phyloP scores from a whole-genome alignment of 2,113 vertebrate genomes.

The Apteryx mantelli region DNA sequence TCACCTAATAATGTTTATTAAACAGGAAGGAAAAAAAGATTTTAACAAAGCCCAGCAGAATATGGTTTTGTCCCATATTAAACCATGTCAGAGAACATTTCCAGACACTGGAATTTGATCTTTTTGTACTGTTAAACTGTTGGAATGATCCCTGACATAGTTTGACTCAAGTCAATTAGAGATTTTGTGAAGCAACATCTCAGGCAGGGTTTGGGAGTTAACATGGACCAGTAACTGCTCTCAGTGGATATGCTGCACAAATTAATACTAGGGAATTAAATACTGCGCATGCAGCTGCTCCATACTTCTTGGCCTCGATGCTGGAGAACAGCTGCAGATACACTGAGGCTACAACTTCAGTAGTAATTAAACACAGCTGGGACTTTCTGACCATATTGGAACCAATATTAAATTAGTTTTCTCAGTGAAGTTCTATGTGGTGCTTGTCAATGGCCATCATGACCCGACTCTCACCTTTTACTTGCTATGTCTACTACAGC shows the following conservation, averaged over 20 bases:
- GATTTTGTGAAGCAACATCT: background rate
- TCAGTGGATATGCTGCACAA: background rate
- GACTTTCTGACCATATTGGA: background rate
- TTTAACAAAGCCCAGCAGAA: background rate
- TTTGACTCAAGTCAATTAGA: background rate
- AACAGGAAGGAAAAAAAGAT: background rate
- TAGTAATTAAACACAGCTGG: background rate
- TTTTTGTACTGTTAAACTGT: background rate
- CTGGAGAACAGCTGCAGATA: background rate
- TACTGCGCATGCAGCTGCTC: accelerated
- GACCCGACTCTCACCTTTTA: background rate
- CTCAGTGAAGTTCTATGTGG: background rate
- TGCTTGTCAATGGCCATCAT: background rate
- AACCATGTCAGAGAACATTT: background rate
- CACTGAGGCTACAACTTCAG: background rate
- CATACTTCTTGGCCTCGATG: background rate
- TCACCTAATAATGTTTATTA: background rate
- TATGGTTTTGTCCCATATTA: background rate
- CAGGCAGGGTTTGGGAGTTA: background rate
- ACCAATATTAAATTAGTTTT: background rate
- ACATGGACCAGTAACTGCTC: background rate
- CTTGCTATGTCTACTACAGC: background rate
- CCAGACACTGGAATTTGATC: background rate
- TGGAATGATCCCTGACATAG: background rate
- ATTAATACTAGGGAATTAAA: background rate